Evolutionary conservation across 2,113 vertebrate species (phyloP).

Genomic region (Boulengeromyrus knoepffleri): DNA sequence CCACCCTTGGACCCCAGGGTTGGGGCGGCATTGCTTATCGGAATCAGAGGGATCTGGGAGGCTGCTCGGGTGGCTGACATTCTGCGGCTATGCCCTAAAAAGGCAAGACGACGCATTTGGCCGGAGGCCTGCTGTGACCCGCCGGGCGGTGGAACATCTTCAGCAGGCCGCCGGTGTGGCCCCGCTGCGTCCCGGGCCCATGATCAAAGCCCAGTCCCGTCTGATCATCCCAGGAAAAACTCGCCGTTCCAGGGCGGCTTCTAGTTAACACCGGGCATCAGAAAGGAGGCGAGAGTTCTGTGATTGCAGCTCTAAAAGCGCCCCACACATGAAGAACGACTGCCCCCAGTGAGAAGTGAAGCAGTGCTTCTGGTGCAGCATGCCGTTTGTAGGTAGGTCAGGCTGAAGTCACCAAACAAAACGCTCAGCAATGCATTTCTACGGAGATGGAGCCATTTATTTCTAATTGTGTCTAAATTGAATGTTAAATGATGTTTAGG

Average conservation of each 20-base stretch:
- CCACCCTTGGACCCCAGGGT: not conserved
- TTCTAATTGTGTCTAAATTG: not conserved
- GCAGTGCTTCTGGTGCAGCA: not conserved
- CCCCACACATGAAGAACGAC: not conserved
- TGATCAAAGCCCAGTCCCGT: not conserved
- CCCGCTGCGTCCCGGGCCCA: not conserved
- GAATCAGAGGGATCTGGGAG: not conserved
- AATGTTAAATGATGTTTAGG: not conserved
- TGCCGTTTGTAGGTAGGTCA: not conserved
- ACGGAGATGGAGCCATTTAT: not conserved
- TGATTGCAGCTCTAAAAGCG: not conserved
- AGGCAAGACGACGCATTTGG: not conserved
- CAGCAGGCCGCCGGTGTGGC: not conserved
- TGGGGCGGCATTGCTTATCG: not conserved
- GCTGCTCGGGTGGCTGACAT: not conserved
- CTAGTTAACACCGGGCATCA: not conserved
- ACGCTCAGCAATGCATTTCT: not conserved
- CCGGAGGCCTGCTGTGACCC: not conserved
- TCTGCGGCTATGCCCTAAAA: not conserved
- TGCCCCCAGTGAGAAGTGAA: not conserved
- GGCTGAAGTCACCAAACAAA: not conserved
- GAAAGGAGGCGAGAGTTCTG: not conserved
- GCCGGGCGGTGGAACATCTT: not conserved
- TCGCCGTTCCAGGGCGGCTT: not conserved
- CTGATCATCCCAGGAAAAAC: not conserved